Evolutionary conservation across 2,888 invertebrate species (phyloP).

Genomic region (Lydus trimaculatus): DNA sequence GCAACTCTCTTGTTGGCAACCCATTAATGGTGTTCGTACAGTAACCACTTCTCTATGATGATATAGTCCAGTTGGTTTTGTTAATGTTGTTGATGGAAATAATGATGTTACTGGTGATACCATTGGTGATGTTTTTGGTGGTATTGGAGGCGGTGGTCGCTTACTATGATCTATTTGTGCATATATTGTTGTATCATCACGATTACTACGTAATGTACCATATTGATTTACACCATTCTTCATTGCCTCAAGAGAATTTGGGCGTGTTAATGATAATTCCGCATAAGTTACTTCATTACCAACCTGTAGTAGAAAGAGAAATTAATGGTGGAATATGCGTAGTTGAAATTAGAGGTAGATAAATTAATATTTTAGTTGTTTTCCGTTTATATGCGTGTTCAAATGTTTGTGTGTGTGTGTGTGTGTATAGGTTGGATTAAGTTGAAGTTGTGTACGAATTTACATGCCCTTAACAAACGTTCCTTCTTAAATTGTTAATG

Average conservation of each 20-base stretch:
- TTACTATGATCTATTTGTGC: constrained; percentile 77
- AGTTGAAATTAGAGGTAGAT: background rate
- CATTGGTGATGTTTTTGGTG: constrained; percentile 58
- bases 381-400: background rate
- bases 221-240: constrained; percentile 57
- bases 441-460: background rate
- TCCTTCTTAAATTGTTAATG: constrained; percentile 7
- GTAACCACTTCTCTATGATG: constrained; percentile 73
- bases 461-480: constrained; percentile 8
- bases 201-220: constrained; percentile 55
- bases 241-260: constrained; percentile 62
- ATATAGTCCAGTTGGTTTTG: constrained; percentile 58
- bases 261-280: constrained; percentile 66
- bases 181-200: constrained; percentile 74
- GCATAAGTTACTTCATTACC: constrained; percentile 69
- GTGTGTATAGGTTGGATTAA: constrained; percentile 2
- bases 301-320: constrained; percentile 39
- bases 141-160: constrained; percentile 56
- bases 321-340: constrained; percentile 10
- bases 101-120: constrained; percentile 60
- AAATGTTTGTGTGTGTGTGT: background rate
- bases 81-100: constrained; percentile 52
- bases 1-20: constrained; percentile 73
- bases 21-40: constrained; percentile 74
- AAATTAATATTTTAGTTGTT: constrained; percentile 21